Conservation (phyloP, 2,888 invertebrate genomes). For the Diloba caeruleocephala region DNA sequence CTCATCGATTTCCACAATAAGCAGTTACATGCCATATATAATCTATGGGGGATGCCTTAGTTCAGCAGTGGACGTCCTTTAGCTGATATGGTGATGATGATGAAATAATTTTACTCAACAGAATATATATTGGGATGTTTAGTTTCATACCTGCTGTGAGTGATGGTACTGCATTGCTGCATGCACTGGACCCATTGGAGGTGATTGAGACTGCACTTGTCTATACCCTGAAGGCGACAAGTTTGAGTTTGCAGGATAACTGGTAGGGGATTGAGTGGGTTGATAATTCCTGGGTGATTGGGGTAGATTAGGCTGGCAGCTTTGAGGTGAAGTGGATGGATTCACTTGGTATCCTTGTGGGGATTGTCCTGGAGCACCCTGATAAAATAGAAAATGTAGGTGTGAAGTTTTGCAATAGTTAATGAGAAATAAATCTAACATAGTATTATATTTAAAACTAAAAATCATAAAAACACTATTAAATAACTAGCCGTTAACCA, state of each 20-base stretch:
- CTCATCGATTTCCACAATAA: no score
- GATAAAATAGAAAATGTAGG: constrained; percentile 27
- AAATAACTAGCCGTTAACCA: no score
- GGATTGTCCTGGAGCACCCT: constrained; percentile 81
- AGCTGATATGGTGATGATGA: no score
- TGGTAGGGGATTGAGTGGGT: constrained; percentile 88
- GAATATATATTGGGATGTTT: not conserved
- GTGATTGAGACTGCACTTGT: constrained; percentile 84
- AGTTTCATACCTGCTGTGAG: constrained; percentile 78
- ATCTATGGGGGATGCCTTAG: no score
- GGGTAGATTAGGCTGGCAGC: constrained; percentile 77
- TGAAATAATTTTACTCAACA: constrained; percentile 1
- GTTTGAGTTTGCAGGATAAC: constrained; percentile 80
- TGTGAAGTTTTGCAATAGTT: not conserved
- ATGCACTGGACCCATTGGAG: constrained; percentile 85
- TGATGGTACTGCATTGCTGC: constrained; percentile 85
- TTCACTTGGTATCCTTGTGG: constrained; percentile 89
- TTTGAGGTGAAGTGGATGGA: constrained; percentile 86
- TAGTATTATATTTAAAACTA: no score
- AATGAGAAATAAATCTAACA: no score
- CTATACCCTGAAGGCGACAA: constrained; percentile 88
- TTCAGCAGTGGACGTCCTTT: no score
- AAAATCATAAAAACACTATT: no score
- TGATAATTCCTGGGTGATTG: constrained; percentile 86
- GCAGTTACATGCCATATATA: no score